Conservation (phyloP, 2,113 vertebrate species). For the Kryptolebias marmoratus region DNA sequence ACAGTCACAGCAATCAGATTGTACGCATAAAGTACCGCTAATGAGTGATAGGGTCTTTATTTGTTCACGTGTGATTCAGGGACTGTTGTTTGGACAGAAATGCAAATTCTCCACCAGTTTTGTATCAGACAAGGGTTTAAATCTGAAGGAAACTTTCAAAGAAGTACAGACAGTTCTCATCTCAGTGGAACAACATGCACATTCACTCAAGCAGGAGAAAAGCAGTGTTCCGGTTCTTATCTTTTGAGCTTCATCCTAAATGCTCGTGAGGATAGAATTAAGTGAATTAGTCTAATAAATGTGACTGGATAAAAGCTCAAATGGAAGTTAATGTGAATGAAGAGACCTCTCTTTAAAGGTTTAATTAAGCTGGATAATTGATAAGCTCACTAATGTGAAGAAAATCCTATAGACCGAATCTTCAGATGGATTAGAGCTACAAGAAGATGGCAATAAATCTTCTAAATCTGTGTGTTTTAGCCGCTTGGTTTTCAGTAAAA, state of each 20-base stretch:
- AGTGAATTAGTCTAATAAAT: too few relatives aligned
- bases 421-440: too few relatives aligned
- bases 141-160: constrained; percentile 37
- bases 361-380: background rate
- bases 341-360: too few relatives aligned
- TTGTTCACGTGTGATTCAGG: too few relatives aligned
- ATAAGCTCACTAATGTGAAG: background rate
- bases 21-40: background rate
- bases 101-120: background rate
- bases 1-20: background rate
- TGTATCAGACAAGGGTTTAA: background rate
- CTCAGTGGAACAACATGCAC: background rate
- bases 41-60: background rate
- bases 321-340: too few relatives aligned
- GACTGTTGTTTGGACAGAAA: too few relatives aligned
- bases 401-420: background rate
- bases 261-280: too few relatives aligned
- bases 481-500: background rate
- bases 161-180: background rate
- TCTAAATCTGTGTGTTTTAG: background rate
- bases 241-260: too few relatives aligned
- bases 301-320: too few relatives aligned
- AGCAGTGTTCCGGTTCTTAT: background rate
- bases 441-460: too few relatives aligned
- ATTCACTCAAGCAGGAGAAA: background rate